Base-by-base conservation (phyloP, 1,140 invertebrate species). In the Hetaerina americana region DNA sequence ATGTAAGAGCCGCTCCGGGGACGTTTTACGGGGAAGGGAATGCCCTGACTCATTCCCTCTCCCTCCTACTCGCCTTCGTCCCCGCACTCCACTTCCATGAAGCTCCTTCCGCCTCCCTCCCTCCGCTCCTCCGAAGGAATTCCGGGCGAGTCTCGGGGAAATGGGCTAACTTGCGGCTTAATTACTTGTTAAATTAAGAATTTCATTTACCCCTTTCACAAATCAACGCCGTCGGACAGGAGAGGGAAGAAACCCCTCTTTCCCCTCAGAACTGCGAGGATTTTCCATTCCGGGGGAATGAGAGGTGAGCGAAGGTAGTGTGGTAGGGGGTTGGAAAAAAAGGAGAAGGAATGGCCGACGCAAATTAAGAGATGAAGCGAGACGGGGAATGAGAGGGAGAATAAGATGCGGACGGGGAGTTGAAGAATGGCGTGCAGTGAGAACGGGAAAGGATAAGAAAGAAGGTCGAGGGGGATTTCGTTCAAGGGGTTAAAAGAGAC, bases 131-230 rank as follows among this genome's bases (percentile, higher is more conserved):
- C n/a, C n/a, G n/a, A n/a, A n/a, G n/a, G 49, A 26, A 73, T 71
- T 71, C 69, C 70, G 24, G 26, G 73, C 69, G 68, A 25, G 71
- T 24, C 31, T 26, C 71, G 40, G 66, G 22, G 67, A 71, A 73
- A 73, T 73, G 70, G 67, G 72, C 72, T 71, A 73, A 73, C 73
- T 74, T 74, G 70, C 27, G 29, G 71, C 73, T 73, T 73, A 73
- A 73, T 73, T 73, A 73, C 73, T 73, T 74, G 73, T 74, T 74
- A 74, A 74, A 72, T 74, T 74, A 74, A 74, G 73, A 74, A 74
- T 74, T 74, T 74, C 73, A 72, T 74, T 74, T 72, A 27, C 22
- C 26, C 27, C 40, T 57, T 57, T 57, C 40, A 57, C 40, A 57
- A 57, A 57, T 57, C 40, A 57, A 57, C 68, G 25, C 68, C 68